Evolutionary conservation across 2,797 vertebrate species (phyloP), one percentile per base, ranked within the genome.

Genomic region (Onychomys arenicola): DNA sequence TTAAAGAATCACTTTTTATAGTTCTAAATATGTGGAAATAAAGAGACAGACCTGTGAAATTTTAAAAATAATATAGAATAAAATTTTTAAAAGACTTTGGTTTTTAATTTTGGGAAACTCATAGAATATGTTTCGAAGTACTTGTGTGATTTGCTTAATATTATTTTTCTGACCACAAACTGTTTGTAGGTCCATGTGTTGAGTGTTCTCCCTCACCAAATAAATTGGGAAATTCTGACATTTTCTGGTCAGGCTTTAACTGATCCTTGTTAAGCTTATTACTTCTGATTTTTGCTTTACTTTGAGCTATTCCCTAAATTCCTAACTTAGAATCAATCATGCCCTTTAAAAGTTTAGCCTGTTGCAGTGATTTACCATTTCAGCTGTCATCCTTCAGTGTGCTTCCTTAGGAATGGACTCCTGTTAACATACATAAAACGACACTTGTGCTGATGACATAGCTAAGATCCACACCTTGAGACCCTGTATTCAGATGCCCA

Each of bases 321-420:
- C 37, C 49, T 81, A 93, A 93, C 25, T 86, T 76, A 90, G n/a
- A 93, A 94, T 91, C 89, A 80, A 29, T 95, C 88, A 88, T 12
- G 17, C 9, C 11, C 73, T 96, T 94, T 75, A 94, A 75, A 78
- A 93, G 6, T 88, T 93, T 59, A 93, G 6, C 55, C 13, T 81
- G 0, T 49, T 81, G 4, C 6, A 46, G 8, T 86, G 49, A 85
- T 85, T 92, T 85, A n/a, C 7, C 27, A 43, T 16, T 21, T 69
- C 23, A 29, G 1, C 40, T 55, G 3, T 85, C 55, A 91, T 52
- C 37, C 7, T 77, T 77, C 6, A 6, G 61, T 83, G 40, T 94
- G 40, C 43, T 40, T 92, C 90, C 57, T 34, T 57, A 19, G 37
- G 9, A 65, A 81, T 52, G 0, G 23, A 9, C 14, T 63, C 0